These are phyloP conservation scores for Mechanitis mazaeus DNA, from an alignment of 2,888 invertebrate genomes.

Conservation along the genomic window DNA sequence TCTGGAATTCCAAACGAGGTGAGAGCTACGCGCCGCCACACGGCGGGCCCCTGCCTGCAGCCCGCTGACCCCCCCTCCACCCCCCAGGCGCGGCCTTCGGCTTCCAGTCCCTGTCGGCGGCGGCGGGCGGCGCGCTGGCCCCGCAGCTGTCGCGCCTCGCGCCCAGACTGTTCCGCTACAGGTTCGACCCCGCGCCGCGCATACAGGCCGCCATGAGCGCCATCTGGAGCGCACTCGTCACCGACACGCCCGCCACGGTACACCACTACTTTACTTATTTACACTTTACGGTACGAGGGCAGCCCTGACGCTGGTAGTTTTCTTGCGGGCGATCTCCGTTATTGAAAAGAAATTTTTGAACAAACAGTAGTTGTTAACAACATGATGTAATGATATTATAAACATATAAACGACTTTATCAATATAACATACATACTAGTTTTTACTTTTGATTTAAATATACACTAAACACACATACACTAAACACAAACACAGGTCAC, in stretches of 20 bases:
- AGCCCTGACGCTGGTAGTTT: no score
- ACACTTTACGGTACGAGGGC: no score
- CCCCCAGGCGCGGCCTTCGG: conserved; percentile 91
- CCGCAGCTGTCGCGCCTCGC: conserved; percentile 90
- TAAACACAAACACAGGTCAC: no score
- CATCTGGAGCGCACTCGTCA: conserved; percentile 94
- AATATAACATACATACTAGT: no score
- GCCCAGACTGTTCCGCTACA: conserved; percentile 90
- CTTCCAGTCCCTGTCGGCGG: conserved; percentile 89
- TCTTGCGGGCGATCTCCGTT: no score
- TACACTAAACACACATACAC: no score
- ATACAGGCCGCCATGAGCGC: conserved; percentile 95
- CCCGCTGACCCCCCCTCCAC: not conserved
- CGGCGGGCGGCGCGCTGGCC: conserved; percentile 89
- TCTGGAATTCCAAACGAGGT: conserved; percentile 95
- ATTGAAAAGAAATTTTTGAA: no score
- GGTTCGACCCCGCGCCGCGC: conserved; percentile 94
- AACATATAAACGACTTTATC: no score
- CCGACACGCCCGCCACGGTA: conserved; percentile 89
- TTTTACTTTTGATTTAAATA: no score
- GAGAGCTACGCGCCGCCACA: conserved; percentile 15
- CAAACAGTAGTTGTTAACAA: no score
- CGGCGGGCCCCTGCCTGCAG: no score
- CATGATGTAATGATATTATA: no score
- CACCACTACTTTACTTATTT: conserved; percentile 36